Base-by-base conservation (phyloP, 2,888 invertebrate species). In the Abscondita cerata region DNA sequence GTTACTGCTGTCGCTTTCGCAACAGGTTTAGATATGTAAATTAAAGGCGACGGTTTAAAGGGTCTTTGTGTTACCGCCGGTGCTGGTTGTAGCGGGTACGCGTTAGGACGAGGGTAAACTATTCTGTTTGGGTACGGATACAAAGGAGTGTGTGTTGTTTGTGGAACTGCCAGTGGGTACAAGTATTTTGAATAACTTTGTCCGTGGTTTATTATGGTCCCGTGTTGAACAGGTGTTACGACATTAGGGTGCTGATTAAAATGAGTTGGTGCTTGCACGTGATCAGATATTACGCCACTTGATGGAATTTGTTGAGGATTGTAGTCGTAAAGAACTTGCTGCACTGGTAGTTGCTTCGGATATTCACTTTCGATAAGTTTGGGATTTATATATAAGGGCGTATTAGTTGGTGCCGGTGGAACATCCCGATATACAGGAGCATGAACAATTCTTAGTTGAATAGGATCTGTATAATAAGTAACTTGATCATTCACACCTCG, bases 281-380 rank as follows among this genome's bases (percentile, higher is more conserved):
- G 18, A 55, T 52, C 12, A 18, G 36, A n/a, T 16, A 16, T 18
- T 50, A 20, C 11, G 50, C 18, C 6, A 6, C 25, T 25, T 6
- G 25, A 25, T 4, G 2, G 25, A 25, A 25, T 4, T 25, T 25
- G 25, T 2, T 25, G 25, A 25, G 25, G 3, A 31, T 34, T 75
- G 56, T 74, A 76, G 64, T 76, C 76, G 65, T 77, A 76, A 9
- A 76, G 62, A 6, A 76, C 73, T 67, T 76, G 76, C 64, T 77
- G 76, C n/a, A 75, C 72, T 12, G 75, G 71, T n/a, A 75, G 72
- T 64, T 70, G 74, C 62, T 71, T 74, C 50, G 70, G 72, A 50
- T 59, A 58, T 12, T 71, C 71, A 59, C 56, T 65, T 25, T 70
- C 68, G 15, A 67, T 56, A n/a, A n/a, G n/a, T 20, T 66, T 66